These are phyloP conservation scores for Epinephelus lanceolatus DNA, from an alignment of 2,113 vertebrate species.

Conservation along the genomic window DNA sequence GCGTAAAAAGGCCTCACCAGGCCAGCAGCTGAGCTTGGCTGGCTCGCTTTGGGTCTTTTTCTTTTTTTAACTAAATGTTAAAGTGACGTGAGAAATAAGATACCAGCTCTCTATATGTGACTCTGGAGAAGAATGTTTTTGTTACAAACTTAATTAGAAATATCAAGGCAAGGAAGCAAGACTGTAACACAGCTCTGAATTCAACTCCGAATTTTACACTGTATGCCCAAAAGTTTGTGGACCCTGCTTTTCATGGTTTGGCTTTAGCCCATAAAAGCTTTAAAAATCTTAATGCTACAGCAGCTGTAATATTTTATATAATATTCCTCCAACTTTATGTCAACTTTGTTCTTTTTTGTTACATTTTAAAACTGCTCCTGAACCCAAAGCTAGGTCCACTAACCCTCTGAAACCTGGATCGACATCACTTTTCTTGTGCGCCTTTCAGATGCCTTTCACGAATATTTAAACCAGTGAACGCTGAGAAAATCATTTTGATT, in stretches of 20 bases:
- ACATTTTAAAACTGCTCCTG: background rate
- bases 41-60: background rate
- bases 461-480: too few species aligned
- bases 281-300: background rate
- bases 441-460: too few species aligned
- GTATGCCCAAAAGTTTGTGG: background rate
- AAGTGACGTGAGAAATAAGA: constrained; percentile 25
- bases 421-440: too few species aligned
- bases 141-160: background rate
- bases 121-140: background rate
- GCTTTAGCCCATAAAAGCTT: background rate
- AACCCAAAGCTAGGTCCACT: background rate
- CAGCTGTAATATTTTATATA: background rate
- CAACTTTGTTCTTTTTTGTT: background rate
- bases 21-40: constrained; percentile 16
- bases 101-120: background rate
- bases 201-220: background rate
- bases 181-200: background rate
- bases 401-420: too few species aligned
- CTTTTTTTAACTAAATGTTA: background rate
- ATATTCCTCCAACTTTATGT: too few species aligned
- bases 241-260: background rate
- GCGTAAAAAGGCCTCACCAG: constrained; percentile 7
- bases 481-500: too few species aligned
- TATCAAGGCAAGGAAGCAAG: background rate